Base-by-base conservation (phyloP, 2,113 vertebrate genomes). In the Anguilla rostrata region DNA sequence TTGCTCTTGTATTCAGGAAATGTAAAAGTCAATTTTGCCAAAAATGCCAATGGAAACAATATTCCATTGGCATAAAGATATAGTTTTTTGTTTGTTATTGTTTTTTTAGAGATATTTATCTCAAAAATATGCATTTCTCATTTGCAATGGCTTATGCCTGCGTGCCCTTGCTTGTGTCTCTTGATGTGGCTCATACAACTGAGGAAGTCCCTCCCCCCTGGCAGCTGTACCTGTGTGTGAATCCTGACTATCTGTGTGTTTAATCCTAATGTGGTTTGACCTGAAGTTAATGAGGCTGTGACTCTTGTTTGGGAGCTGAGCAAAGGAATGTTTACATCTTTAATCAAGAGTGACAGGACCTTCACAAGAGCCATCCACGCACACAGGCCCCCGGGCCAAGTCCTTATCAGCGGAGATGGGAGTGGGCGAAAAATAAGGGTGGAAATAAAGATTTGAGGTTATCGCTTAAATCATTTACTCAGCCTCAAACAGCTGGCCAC, bases 251-350 rank as follows among this genome's bases (percentile, higher is more conserved):
- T 87, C 26, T 83, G 86, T 88, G 84, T 87, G 85, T 88, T 88
- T 91, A 92, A 93, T 90, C 88, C 81, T 94, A 93, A 95, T 92
- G 88, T 83, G 88, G 89, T 93, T 94, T 95, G 94, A 95, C 93
- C 93, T 83, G 66, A 86, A 81, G 91, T 91, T 94, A 94, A 95
- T 94, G 91, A 94, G 91, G 91, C 87, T 91, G 90, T 90, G 88
- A 90, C 88, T 89, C 91, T 88, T 92, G 91, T 88, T 93, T 88
- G 90, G 66, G 88, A 90, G 91, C 92, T 88, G 78, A 80, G 29
- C 83, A 29, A 90, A 82, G 83, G 81, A 89, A 85, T 87, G 84
- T 75, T 82, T 75, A 43, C 83, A 83, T 83, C 22, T 88, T 87
- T 94, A 92, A 94, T 93, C 91, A 90, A 87, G 93, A 92, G 88